Base-by-base conservation (phyloP, 2,113 vertebrate genomes). In the Abramis brama region DNA sequence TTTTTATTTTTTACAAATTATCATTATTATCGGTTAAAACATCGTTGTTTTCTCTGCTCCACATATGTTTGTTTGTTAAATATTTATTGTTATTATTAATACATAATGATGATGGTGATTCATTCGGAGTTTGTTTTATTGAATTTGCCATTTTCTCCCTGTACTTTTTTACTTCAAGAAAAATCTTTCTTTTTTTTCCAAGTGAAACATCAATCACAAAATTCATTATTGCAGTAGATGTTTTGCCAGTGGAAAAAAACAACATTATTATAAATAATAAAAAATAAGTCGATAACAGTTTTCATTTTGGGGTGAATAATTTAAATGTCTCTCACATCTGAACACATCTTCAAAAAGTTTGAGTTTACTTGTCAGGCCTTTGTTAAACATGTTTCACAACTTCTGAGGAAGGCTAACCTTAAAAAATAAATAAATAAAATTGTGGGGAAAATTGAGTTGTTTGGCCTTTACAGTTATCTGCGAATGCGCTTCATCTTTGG, bases 391-490 rank as follows among this genome's bases (percentile, higher is more conserved):
- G 21, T 70, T 70, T 70, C 66, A 15, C 62, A 70, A 30, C 33
- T 71, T 43, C 68, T 21, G 27, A 59, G 25, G 25, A 78, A 36
- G 27, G 5, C 2, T 13, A 78, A 60, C 55, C 77, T 60, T 43
- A 23, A 79, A 79, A 62, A 62, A 21, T 4, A 33, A 3, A 79
- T 62, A 62, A 62, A 21, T 33, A 33, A 19, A 60, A 43, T 43
- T 43, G 21, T 23, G 10, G 21, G 12, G 13, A 60, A 27, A 75
- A 75, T 47, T 27, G 23, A 75, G 43, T 75, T 75, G 71, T 57
- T 64, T 80, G 27, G 62, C 19, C 79, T 68, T 82, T 68, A 11
- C 27, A 70, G 25, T 27, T 68, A 50, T 82, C n/a, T 21, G 9
- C 33, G 47, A 68, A 33, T 39, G 33, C 36, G 19, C 25, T 85